Percentiles rank a stretch among this genome's conserved stretches.
Conservation (phyloP, 2,113 vertebrate genomes). For the Cyphomyrus discorhynchus region DNA sequence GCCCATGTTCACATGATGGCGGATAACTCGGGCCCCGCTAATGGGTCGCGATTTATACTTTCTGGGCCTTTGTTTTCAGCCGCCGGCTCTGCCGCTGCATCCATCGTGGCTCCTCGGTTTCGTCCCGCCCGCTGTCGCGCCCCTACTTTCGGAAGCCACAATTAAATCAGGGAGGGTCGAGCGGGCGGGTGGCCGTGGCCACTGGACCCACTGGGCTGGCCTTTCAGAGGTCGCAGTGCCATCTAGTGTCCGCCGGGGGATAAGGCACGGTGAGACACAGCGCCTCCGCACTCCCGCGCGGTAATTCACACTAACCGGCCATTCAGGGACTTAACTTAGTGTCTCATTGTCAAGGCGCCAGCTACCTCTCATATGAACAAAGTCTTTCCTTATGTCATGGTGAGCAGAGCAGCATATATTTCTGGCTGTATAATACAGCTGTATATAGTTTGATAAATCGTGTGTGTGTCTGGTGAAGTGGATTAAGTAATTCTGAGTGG, state of each 20-base stretch:
- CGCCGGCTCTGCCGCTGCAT: not conserved
- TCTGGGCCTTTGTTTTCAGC: not conserved
- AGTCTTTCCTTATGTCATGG: not conserved
- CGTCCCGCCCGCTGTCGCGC: too few relatives aligned
- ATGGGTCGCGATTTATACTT: not conserved
- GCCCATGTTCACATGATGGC: not conserved
- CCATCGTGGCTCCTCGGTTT: not conserved
- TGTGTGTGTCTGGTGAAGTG: not conserved
- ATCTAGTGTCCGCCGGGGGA: conserved; percentile 28
- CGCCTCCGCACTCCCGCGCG: not conserved
- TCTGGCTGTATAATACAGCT: not conserved
- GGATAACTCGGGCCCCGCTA: not conserved
- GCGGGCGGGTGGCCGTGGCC: not conserved
- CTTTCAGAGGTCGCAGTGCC: conserved; percentile 30
- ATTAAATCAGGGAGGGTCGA: not conserved
- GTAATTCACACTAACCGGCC: not conserved
- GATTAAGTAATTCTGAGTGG: not conserved
- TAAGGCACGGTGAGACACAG: not conserved
- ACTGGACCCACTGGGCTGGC: not conserved
- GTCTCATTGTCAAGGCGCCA: not conserved
- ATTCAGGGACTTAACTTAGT: not conserved
- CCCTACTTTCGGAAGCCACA: not conserved
- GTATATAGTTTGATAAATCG: not conserved
- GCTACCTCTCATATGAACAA: not conserved
- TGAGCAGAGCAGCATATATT: not conserved